Evolutionary conservation across 1,140 invertebrate species (phyloP).

Genomic region (Leptopilina boulardi): DNA sequence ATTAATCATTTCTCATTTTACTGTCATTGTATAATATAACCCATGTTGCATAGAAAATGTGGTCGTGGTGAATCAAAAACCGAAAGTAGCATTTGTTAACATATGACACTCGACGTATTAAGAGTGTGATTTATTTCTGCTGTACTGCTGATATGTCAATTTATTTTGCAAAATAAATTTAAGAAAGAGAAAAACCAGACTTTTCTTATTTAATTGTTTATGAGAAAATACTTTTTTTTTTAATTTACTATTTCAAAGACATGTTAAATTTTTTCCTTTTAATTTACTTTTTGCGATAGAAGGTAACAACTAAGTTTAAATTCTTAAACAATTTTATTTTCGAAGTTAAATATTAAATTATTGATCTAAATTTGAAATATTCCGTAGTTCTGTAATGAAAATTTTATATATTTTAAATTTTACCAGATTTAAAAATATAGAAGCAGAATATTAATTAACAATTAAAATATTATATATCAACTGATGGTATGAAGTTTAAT

Average conservation of each 20-base stretch:
- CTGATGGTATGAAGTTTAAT: background rate
- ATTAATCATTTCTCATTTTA: background rate
- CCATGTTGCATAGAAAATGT: background rate
- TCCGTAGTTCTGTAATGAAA: too few species aligned
- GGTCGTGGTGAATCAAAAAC: conserved; percentile 45
- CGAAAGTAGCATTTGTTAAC: conserved; percentile 58
- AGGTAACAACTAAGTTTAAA: too few species aligned
- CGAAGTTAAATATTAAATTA: too few species aligned
- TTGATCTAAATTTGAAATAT: too few species aligned
- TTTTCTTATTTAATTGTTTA: background rate
- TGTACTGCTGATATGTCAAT: conserved; percentile 69
- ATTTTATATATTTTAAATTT: too few species aligned
- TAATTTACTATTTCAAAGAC: too few species aligned
- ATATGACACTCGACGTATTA: conserved; percentile 48
- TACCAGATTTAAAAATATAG: too few species aligned
- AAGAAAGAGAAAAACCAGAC: background rate
- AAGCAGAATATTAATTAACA: too few species aligned
- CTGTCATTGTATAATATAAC: background rate
- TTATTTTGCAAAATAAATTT: conserved; percentile 74
- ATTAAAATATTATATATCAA: conserved; percentile 26
- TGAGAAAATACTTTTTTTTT: too few species aligned
- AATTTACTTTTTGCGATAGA: too few species aligned
- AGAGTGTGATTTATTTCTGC: conserved; percentile 58
- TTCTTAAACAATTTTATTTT: too few species aligned
- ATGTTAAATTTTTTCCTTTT: too few species aligned